Evolutionary conservation across 2,797 vertebrate genomes (phyloP).

Genomic region (Pelobates cultripes): DNA sequence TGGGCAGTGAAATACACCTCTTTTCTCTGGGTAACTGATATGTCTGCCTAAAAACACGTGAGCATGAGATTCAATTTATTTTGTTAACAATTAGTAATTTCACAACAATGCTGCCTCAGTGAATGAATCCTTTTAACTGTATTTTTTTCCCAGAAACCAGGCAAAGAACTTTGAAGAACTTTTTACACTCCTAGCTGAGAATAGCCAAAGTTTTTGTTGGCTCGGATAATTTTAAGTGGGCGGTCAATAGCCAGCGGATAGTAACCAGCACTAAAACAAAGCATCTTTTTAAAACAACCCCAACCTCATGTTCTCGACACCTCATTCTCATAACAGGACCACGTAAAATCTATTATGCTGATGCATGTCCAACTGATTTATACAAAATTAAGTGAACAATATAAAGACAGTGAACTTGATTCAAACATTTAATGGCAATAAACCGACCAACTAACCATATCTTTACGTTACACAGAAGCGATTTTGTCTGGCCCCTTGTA

Average conservation of each 20-base stretch:
- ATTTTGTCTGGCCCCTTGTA: slow-evolving; percentile 52
- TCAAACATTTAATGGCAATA: slow-evolving; percentile 15
- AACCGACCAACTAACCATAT: not conserved
- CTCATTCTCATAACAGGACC: slow-evolving; percentile 55
- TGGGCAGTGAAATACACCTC: no score
- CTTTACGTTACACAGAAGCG: slow-evolving; percentile 33
- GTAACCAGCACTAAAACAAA: not conserved
- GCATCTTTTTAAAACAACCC: not conserved
- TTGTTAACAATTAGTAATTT: not conserved
- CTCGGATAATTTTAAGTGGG: not conserved
- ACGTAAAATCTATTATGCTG: not conserved
- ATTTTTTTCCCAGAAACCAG: no score
- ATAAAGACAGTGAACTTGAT: slow-evolving; percentile 27
- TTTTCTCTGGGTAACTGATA: no score
- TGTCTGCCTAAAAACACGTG: not conserved
- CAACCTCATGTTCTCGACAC: slow-evolving; percentile 53
- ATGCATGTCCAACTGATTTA: not conserved
- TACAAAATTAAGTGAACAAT: no score
- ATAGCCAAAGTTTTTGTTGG: slow-evolving; percentile 30
- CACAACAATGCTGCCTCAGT: not conserved
- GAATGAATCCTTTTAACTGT: slow-evolving; percentile 8
- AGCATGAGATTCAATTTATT: not conserved
- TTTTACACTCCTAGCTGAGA: not conserved
- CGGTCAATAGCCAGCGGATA: slow-evolving; percentile 3
- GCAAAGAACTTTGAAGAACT: not conserved